A percentile compares a stretch with the other conserved stretches of the same genome.
Evolutionary conservation across 1,140 invertebrate genomes (phyloP).

Genomic region (Ips typographus): DNA sequence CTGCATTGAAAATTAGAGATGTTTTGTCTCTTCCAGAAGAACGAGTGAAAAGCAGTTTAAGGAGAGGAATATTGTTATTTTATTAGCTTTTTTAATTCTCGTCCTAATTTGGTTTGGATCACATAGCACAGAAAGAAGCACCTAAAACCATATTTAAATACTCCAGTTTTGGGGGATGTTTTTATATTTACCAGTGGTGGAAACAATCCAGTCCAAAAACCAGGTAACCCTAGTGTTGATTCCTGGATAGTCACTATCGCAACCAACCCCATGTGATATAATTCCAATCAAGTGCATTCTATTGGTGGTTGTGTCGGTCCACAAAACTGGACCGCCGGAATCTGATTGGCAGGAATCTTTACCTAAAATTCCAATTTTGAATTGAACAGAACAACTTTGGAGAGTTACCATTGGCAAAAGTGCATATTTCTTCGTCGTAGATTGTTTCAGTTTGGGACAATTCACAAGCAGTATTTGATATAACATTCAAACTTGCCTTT

Average conservation of each 20-base stretch:
- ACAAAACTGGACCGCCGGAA: slow-evolving; percentile 59
- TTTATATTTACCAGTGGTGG: slow-evolving; percentile 18
- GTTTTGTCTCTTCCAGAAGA: no score
- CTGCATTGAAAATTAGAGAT: no score
- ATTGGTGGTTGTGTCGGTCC: slow-evolving; percentile 11
- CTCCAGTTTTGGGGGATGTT: background rate
- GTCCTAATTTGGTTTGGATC: background rate
- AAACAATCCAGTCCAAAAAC: slow-evolving; percentile 58
- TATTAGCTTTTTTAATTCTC: no score
- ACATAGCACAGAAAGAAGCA: slow-evolving; percentile 21
- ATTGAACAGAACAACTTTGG: background rate
- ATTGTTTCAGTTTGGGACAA: slow-evolving; percentile 3
- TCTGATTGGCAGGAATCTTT: slow-evolving; percentile 69
- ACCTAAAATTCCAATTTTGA: slow-evolving; percentile 7
- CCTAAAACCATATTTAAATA: background rate
- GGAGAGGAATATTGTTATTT: no score
- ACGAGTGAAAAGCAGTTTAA: no score
- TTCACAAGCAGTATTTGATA: slow-evolving; percentile 55
- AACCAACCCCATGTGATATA: slow-evolving; percentile 58
- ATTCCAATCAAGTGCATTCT: slow-evolving; percentile 56
- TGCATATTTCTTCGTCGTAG: slow-evolving; percentile 63
- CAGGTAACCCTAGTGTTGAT: slow-evolving; percentile 58
- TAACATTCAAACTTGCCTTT: slow-evolving; percentile 61
- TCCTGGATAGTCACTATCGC: slow-evolving; percentile 54
- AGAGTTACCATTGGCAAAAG: slow-evolving; percentile 58